Evolutionary conservation across 2,888 invertebrate genomes (phyloP).

Genomic region (Asteroscopus sphinx): DNA sequence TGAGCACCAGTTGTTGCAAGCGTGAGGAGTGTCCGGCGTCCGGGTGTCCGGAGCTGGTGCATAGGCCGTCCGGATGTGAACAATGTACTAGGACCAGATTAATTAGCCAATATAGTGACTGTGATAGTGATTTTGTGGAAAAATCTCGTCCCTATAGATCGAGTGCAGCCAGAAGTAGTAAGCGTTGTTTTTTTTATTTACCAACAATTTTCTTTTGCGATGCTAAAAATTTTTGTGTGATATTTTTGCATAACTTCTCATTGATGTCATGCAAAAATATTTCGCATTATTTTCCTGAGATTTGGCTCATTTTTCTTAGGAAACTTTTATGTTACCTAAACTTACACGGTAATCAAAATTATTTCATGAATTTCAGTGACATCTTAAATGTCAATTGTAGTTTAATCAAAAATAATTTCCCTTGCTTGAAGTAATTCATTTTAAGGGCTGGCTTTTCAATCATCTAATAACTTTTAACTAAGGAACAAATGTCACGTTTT

Average conservation of each 20-base stretch:
- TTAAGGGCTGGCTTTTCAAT: no score
- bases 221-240: slow-evolving; percentile 14
- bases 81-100: slow-evolving; percentile 83
- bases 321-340: neutral
- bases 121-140: slow-evolving; percentile 84
- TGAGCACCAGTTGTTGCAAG: slow-evolving; percentile 63
- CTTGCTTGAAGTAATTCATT: no score
- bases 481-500: no score
- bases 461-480: no score
- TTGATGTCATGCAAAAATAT: slow-evolving; percentile 4
- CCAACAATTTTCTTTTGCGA: slow-evolving; percentile 13
- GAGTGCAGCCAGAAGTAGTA: slow-evolving; percentile 84
- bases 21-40: slow-evolving; percentile 61
- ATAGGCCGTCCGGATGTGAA: slow-evolving; percentile 78
- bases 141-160: slow-evolving; percentile 79
- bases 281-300: neutral
- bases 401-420: neutral
- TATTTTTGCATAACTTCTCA: slow-evolving; percentile 1
- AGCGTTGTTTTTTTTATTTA: slow-evolving; percentile 67
- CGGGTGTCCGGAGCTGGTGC: slow-evolving; percentile 63
- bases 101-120: slow-evolving; percentile 84
- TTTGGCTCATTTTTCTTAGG: no score
- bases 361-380: neutral
- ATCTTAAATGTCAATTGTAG: neutral
- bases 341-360: neutral